These are phyloP conservation scores for Laothoe populi DNA, from an alignment of 2,888 invertebrate species.

Conservation along the genomic window DNA sequence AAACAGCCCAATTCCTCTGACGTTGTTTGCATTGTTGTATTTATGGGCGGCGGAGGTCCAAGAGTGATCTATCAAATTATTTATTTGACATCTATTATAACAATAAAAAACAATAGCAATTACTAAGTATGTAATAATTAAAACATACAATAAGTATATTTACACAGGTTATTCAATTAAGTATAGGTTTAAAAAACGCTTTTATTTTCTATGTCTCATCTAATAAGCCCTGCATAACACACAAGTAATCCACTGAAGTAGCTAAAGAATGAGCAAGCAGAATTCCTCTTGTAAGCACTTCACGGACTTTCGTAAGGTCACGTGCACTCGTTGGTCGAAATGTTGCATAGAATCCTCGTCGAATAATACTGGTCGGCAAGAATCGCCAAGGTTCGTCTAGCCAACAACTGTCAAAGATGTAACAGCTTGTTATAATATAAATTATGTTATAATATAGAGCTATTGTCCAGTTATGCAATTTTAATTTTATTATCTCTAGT, in stretches of 20 bases:
- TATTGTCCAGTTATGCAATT: too few relatives aligned
- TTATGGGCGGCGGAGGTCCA: too few relatives aligned
- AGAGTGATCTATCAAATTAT: too few relatives aligned
- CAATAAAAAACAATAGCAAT: too few relatives aligned
- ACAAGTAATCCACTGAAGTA: constrained; percentile 78
- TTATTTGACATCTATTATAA: too few relatives aligned
- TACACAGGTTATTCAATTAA: neutral
- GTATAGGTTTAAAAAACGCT: neutral
- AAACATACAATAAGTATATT: neutral
- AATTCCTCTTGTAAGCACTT: constrained; percentile 73
- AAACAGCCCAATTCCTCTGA: neutral
- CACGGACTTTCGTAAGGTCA: constrained; percentile 74
- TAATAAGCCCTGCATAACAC: constrained; percentile 77
- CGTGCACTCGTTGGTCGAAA: constrained; percentile 48
- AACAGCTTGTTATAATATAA: neutral
- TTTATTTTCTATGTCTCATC: constrained; percentile 60
- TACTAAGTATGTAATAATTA: neutral
- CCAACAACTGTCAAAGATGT: constrained; percentile 60
- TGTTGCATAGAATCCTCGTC: constrained; percentile 51
- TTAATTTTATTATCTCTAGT: too few relatives aligned
- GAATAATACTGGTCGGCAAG: constrained; percentile 58
- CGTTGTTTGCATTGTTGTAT: too few relatives aligned
- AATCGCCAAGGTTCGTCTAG: constrained; percentile 67
- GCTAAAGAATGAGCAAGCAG: constrained; percentile 76
- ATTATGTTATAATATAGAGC: too few relatives aligned